These are phyloP conservation scores for Ispidina picta DNA, from an alignment of 2,797 vertebrate species.

Conservation along the genomic window DNA sequence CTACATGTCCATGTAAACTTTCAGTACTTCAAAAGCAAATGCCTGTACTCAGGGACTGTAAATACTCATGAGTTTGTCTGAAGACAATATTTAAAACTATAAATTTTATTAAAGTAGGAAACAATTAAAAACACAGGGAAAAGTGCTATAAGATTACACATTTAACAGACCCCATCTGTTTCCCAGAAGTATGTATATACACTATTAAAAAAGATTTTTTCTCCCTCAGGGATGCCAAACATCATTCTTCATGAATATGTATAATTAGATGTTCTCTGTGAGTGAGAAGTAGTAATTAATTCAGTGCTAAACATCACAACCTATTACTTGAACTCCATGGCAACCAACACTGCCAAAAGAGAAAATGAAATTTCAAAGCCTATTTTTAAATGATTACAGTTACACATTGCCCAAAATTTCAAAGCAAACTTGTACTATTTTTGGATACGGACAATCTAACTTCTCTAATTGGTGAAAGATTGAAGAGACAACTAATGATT, in stretches of 20 bases:
- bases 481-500: neutral
- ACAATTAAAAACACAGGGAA: slow-evolving; percentile 9
- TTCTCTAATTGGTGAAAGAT: neutral
- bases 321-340: slow-evolving; percentile 86
- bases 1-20: neutral
- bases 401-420: slow-evolving; percentile 73
- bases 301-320: slow-evolving; percentile 85
- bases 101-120: neutral
- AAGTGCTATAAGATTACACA: neutral
- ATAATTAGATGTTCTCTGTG: slow-evolving; percentile 84
- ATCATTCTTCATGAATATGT: slow-evolving; percentile 78
- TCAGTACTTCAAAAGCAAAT: neutral
- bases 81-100: neutral
- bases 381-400: slow-evolving; percentile 80
- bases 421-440: slow-evolving; percentile 64
- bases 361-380: slow-evolving; percentile 77
- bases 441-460: slow-evolving; percentile 62
- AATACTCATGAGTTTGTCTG: neutral
- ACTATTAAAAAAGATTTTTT: slow-evolving; percentile 33
- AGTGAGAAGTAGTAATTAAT: slow-evolving; percentile 87
- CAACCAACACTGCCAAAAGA: slow-evolving; percentile 77
- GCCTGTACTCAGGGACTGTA: neutral
- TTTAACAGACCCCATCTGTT: slow-evolving; percentile 6
- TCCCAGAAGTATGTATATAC: neutral
- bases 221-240: slow-evolving; percentile 69